phyloP scores from a whole-genome alignment of 2,113 vertebrate genomes.

The Crocuta crocuta region DNA sequence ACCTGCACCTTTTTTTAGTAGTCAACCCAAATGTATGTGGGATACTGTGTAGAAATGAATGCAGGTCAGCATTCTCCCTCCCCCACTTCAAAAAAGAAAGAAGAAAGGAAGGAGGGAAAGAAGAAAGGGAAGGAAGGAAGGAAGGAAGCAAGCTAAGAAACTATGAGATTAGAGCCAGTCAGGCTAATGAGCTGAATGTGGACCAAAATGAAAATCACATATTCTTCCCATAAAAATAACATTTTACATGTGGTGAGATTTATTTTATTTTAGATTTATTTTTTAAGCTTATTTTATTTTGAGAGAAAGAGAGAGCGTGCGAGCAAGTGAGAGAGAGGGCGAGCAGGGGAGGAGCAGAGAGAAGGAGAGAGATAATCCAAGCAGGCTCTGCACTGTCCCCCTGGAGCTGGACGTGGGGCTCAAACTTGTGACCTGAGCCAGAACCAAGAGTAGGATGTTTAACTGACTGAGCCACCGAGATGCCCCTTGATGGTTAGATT shows the following conservation, averaged over 20 bases:
- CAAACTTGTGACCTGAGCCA: no score
- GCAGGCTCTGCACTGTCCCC: no score
- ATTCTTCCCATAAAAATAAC: not conserved
- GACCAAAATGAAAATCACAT: not conserved
- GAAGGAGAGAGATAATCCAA: no score
- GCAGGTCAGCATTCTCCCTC: not conserved
- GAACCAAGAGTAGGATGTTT: no score
- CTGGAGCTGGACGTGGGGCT: no score
- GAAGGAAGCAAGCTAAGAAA: not conserved
- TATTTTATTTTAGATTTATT: not conserved
- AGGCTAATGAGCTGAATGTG: not conserved
- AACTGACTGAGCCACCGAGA: no score
- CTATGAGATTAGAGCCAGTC: not conserved
- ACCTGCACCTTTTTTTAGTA: not conserved
- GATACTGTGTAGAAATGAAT: not conserved
- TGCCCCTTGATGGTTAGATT: not conserved
- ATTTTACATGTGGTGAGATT: not conserved
- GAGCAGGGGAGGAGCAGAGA: no score
- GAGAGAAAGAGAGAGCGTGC: no score
- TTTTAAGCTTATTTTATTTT: no score
- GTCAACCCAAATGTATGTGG: not conserved
- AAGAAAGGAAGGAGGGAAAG: not conserved
- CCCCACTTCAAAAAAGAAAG: no score
- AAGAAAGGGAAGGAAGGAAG: no score
- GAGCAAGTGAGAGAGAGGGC: no score